Evolutionary conservation across 1,140 invertebrate genomes (phyloP).

Genomic region (Elymnias hypermnestra): DNA sequence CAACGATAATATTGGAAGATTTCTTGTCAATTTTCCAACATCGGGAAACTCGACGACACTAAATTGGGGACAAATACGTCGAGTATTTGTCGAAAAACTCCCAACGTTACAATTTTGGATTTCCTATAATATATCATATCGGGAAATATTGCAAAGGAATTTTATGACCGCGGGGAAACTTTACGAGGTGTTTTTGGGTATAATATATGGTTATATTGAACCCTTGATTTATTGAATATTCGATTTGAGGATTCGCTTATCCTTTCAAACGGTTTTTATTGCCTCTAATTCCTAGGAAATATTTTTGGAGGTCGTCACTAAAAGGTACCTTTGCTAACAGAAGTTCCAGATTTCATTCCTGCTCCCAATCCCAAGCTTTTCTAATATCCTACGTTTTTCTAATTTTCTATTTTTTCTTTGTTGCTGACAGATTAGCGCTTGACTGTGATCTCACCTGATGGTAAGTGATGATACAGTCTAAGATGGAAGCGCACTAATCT

Average conservation of each 20-base stretch:
- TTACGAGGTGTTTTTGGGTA: constrained; percentile 17
- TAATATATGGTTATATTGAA: constrained; percentile 13
- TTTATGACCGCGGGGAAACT: constrained; percentile 11
- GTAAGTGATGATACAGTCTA: too few species aligned
- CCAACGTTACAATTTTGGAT: not conserved
- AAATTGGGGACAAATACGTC: not conserved
- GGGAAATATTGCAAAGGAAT: constrained; percentile 9
- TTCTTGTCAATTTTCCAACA: not conserved
- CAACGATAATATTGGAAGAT: not conserved
- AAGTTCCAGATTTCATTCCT: too few species aligned
- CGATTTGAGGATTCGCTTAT: constrained; percentile 6
- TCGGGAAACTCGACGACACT: not conserved
- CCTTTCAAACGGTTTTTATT: too few species aligned
- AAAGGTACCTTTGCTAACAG: too few species aligned
- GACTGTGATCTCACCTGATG: too few species aligned
- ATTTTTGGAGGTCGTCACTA: too few species aligned
- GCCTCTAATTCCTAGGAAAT: too few species aligned
- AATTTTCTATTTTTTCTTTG: too few species aligned
- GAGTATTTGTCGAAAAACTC: not conserved
- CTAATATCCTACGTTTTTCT: too few species aligned
- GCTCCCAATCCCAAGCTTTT: too few species aligned
- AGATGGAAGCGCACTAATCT: too few species aligned
- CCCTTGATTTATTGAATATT: constrained; percentile 13
- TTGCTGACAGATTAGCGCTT: too few species aligned
- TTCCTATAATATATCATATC: constrained; percentile 2